Evolutionary conservation across 2,113 vertebrate species (phyloP).

Genomic region (Hypanus sabinus): DNA sequence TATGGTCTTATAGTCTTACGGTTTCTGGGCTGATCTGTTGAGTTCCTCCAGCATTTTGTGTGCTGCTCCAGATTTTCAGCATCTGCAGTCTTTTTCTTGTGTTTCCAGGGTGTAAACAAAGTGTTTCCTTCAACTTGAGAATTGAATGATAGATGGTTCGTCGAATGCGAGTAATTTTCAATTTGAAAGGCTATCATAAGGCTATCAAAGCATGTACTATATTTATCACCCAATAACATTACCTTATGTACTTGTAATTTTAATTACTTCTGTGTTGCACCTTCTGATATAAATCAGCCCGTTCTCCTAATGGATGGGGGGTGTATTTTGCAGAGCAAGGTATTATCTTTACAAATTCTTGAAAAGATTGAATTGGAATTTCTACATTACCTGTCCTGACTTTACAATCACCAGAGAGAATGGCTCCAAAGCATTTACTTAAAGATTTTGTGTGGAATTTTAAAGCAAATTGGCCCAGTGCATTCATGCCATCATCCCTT

Average conservation of each 20-base stretch:
- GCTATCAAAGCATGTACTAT: not conserved
- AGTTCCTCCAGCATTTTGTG: too few relatives aligned
- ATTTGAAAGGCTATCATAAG: not conserved
- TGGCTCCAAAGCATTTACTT: not conserved
- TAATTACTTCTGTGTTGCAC: not conserved
- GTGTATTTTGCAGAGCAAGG: not conserved
- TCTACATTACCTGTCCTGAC: not conserved
- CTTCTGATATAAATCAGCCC: not conserved
- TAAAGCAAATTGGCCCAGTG: not conserved
- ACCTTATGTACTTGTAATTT: not conserved
- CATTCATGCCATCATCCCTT: too few relatives aligned
- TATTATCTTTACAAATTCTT: not conserved
- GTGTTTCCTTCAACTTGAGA: not conserved
- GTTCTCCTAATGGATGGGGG: not conserved
- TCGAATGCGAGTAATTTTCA: not conserved
- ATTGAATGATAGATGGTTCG: not conserved
- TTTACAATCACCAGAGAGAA: not conserved
- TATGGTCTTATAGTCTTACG: too few relatives aligned
- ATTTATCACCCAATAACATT: not conserved
- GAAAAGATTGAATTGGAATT: not conserved
- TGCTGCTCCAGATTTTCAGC: too few relatives aligned
- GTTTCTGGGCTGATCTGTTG: too few relatives aligned
- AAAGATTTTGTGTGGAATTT: not conserved
- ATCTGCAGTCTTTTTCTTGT: too few relatives aligned
- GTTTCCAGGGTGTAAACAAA: not conserved